Base-by-base conservation (phyloP, 2,888 invertebrate species). In the Erebia ligea region DNA sequence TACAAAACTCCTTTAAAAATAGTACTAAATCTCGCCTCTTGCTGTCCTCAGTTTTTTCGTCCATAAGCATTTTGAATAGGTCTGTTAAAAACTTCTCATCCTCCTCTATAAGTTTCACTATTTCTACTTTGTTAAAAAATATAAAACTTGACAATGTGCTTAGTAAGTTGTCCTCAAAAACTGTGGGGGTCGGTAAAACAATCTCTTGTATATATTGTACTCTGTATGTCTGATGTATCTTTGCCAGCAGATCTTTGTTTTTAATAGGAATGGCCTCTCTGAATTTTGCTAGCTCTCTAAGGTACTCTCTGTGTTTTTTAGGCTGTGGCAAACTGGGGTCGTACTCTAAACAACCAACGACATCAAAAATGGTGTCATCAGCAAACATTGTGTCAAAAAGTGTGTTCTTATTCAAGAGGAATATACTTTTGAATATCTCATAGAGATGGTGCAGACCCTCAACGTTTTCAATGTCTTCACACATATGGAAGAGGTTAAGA, bases 151-250 rank as follows among this genome's bases (percentile, higher is more conserved):
- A 98, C 83, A 99, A 94, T 73, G 99, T 98, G 83, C 98, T 99
- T 77, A 99, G 95, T 96, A 99, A 96, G 89, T 99, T 99, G 90
- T 99, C 99, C 88, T 99, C 99, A 91, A 99, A 99, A 81, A 99
- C 98, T 79, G 99, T 99, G 13, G 99, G 99, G 64, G 99, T 98
- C 34, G 99, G 99, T 85, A 99, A 94, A 82, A 99, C 99, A 81
- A 99, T 99, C 93, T 99, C 99, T 86, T 98, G 98, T 83, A 99
- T 99, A 92, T 99, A 99, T 94, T 99, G 99, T 84, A 99, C 99
- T 89, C 99, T 96, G 93, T 99, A 99, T 70, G 99, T 99, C 94
- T 99, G 99, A 93, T 99, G 99, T 81, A 99, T 99, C 95, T 99
- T 99, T 70, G 98, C 97, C 80, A 98, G 94, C 78, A 99, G 95